phyloP scores from a whole-genome alignment of 2,113 vertebrate species.

The Chloropsis hardwickii region DNA sequence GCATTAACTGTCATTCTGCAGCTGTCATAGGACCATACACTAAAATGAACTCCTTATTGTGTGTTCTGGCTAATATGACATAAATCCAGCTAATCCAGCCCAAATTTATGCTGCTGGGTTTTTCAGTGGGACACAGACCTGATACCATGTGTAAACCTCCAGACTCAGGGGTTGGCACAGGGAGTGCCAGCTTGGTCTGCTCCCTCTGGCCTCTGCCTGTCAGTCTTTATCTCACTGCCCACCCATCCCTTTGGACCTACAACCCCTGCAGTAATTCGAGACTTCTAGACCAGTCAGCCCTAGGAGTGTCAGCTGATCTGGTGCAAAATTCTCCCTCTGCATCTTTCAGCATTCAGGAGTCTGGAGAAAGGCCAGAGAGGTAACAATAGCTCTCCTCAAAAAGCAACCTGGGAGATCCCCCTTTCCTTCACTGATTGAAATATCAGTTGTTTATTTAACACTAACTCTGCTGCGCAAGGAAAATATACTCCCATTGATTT shows the following conservation, averaged over 20 bases:
- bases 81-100: not conserved
- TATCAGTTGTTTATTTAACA: slow-evolving; percentile 48
- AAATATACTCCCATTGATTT: slow-evolving; percentile 33
- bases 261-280: not conserved
- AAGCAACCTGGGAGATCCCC: slow-evolving; percentile 8
- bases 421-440: slow-evolving; percentile 1
- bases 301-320: not conserved
- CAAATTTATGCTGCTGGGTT: not conserved
- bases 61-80: not conserved
- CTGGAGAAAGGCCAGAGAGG: not conserved
- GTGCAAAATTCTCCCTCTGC: not conserved
- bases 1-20: not conserved
- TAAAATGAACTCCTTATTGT: not conserved
- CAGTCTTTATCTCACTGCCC: fast-evolving
- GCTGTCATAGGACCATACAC: not conserved
- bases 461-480: not conserved
- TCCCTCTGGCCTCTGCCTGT: not conserved
- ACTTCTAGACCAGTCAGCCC: not conserved
- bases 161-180: not conserved
- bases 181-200: not conserved
- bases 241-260: not conserved
- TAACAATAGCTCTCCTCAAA: not conserved
- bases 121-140: not conserved
- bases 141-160: fast-evolving
- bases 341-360: not conserved